A percentile compares a stretch with the other conserved stretches of the same genome.
Evolutionary conservation across 1,140 invertebrate genomes (phyloP).

Genomic region (Meloidogyne hapla): DNA sequence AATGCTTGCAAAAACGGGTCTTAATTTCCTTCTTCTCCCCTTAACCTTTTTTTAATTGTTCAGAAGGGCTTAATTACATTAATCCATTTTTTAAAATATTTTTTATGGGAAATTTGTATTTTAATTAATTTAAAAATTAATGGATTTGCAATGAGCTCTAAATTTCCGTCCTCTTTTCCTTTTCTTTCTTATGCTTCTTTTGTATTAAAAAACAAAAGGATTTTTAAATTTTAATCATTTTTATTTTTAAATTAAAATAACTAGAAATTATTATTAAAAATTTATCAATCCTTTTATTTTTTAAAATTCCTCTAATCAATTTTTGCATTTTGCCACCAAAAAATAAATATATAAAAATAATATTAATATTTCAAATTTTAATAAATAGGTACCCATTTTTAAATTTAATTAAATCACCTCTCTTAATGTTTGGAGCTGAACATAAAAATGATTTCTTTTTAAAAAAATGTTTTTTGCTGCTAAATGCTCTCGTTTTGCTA

Average conservation of each 20-base stretch:
- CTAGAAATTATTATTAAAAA: background rate
- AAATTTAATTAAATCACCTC: too few species aligned
- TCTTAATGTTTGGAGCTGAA: too few species aligned
- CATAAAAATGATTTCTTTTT: too few species aligned
- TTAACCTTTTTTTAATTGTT: background rate
- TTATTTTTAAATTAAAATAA: too few species aligned
- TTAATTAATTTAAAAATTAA: too few species aligned
- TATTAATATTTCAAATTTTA: too few species aligned
- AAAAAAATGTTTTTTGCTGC: too few species aligned
- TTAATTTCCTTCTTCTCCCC: background rate
- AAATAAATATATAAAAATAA: too few species aligned
- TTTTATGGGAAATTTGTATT: background rate
- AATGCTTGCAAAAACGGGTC: constrained; percentile 3
- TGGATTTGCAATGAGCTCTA: too few species aligned
- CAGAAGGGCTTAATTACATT: constrained; percentile 5
- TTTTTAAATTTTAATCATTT: background rate
- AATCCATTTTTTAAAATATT: background rate
- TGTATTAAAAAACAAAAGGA: background rate
- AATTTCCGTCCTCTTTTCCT: background rate
- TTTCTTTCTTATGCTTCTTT: background rate
- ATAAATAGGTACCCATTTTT: too few species aligned
- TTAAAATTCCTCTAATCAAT: background rate
- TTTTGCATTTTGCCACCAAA: too few species aligned
- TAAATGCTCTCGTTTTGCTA: too few species aligned
- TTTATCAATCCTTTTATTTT: background rate